A percentile compares a stretch with the other conserved stretches of the same genome.
Evolutionary conservation across 2,797 vertebrate species (phyloP).

Genomic region (Molossus alvarezi): DNA sequence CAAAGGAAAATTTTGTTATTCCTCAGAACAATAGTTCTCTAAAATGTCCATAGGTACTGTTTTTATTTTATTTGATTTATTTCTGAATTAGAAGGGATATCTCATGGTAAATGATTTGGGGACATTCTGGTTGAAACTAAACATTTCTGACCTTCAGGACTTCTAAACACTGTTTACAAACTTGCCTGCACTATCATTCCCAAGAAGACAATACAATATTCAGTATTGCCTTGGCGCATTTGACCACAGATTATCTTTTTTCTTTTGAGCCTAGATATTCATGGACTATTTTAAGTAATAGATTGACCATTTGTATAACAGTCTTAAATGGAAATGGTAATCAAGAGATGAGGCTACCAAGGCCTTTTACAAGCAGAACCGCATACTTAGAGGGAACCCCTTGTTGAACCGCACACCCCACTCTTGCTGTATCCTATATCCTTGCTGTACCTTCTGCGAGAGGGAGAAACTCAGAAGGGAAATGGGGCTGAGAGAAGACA

Average conservation of each 20-base stretch:
- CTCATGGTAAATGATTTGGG: background rate
- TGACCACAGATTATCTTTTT: background rate
- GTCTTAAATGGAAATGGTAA: background rate
- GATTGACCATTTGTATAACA: background rate
- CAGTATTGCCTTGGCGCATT: background rate
- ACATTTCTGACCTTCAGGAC: background rate
- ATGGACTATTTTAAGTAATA: background rate
- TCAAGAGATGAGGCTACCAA: background rate
- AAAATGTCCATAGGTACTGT: background rate
- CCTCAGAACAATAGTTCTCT: background rate
- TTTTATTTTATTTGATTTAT: background rate
- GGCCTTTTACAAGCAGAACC: background rate
- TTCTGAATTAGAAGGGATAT: background rate
- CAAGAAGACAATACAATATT: background rate
- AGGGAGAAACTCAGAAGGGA: background rate
- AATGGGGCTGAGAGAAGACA: background rate
- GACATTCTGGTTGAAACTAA: background rate
- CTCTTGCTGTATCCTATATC: background rate
- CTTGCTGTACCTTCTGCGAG: background rate
- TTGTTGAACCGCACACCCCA: background rate
- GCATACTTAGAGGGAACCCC: background rate
- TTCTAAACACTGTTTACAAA: slow-evolving; percentile 15
- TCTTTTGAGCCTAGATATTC: background rate
- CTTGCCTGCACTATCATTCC: background rate
- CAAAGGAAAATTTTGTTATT: background rate